Conservation (phyloP, 64 coral and sea anemone species). For the Orbicella faveolata region DNA sequence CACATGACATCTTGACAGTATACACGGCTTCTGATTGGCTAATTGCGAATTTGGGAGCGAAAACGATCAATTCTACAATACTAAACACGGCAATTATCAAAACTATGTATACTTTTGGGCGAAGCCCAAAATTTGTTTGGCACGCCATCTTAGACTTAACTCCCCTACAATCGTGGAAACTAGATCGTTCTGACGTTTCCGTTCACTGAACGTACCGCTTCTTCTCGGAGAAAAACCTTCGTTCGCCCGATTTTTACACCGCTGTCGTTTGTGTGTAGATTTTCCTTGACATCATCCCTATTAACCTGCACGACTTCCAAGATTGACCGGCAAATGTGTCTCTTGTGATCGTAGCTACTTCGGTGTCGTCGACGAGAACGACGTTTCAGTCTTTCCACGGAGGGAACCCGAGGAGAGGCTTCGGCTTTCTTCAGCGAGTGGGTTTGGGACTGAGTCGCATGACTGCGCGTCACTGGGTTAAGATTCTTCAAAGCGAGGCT, state of each 20-base stretch:
- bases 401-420: neutral
- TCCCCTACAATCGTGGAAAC: neutral
- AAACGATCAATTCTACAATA: too few species aligned
- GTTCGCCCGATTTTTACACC: conserved; percentile 39
- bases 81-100: too few species aligned
- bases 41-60: too few species aligned
- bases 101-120: too few species aligned
- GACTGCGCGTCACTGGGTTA: neutral
- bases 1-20: too few species aligned
- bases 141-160: neutral
- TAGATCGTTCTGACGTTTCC: neutral
- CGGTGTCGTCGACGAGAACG: conserved; percentile 38
- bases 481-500: conserved; percentile 30
- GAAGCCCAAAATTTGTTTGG: too few species aligned
- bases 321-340: conserved; percentile 43
- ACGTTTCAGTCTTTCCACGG: conserved; percentile 40
- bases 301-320: conserved; percentile 27
- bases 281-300: conserved; percentile 34
- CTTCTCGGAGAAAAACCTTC: conserved; percentile 53
- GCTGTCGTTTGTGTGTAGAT: neutral
- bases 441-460: neutral
- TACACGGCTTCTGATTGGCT: too few species aligned
- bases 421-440: conserved; percentile 40
- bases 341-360: conserved; percentile 53
- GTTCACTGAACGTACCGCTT: neutral